Evolutionary conservation across 1,140 invertebrate genomes (phyloP).

Genomic region (Drosophila lowei): DNA sequence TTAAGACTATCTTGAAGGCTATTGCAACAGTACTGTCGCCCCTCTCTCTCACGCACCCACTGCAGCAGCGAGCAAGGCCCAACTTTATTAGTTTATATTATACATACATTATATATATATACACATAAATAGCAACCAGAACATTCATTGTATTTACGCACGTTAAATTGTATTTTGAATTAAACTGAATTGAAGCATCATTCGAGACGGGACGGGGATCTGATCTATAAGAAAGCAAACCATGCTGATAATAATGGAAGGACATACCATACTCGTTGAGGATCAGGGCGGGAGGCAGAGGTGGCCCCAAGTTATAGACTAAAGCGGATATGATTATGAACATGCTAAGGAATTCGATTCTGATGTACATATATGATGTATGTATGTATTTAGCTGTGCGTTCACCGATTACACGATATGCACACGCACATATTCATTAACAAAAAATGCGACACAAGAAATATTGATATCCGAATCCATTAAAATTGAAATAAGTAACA

Average conservation of each 20-base stretch:
- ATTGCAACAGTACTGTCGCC: conserved; percentile 2
- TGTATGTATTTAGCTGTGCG: conserved; percentile 41
- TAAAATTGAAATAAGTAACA: conserved; percentile 72
- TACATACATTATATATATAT: conserved; percentile 11
- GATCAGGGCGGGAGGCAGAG: conserved; percentile 11
- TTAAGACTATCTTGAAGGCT: conserved; percentile 21
- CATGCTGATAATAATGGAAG: not conserved
- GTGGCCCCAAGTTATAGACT: conserved; percentile 51
- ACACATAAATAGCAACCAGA: conserved; percentile 16
- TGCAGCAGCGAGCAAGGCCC: conserved; percentile 13
- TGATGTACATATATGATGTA: conserved; percentile 42
- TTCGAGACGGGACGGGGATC: conserved; percentile 8
- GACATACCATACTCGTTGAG: not conserved
- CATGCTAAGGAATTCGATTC: conserved; percentile 9
- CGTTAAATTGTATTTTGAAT: conserved; percentile 45
- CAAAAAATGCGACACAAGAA: conserved; percentile 48
- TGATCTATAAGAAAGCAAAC: conserved; percentile 26
- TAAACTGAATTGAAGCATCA: conserved; percentile 40
- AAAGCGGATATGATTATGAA: conserved; percentile 25
- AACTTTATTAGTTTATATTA: conserved; percentile 41
- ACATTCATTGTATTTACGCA: conserved; percentile 47
- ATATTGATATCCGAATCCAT: conserved; percentile 57
- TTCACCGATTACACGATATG: no score
- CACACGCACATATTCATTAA: conserved; percentile 38
- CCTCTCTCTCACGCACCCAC: conserved; percentile 9